Evolutionary conservation across 2,888 invertebrate genomes (phyloP).

Genomic region (Eledona agricola): DNA sequence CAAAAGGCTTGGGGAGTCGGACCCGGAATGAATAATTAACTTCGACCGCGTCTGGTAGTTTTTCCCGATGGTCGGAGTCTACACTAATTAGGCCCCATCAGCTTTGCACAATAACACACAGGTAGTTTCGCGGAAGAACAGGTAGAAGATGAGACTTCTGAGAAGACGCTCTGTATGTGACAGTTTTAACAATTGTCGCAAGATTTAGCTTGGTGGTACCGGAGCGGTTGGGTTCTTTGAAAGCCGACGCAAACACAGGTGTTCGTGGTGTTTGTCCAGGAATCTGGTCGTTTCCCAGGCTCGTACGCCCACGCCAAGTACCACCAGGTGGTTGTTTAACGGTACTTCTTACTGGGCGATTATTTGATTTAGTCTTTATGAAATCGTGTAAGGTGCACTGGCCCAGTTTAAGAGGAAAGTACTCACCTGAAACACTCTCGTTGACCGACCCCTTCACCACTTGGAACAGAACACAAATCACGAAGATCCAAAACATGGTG

Average conservation of each 20-base stretch:
- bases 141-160: slow-evolving; percentile 12
- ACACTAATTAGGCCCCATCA: slow-evolving; percentile 17
- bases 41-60: too few species aligned
- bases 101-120: slow-evolving; percentile 12
- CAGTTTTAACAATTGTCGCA: slow-evolving; percentile 7
- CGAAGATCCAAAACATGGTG: slow-evolving; percentile 15
- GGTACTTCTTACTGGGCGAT: too few species aligned
- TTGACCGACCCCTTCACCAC: slow-evolving; percentile 6
- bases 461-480: slow-evolving; percentile 14
- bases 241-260: slow-evolving; percentile 20
- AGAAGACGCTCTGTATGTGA: slow-evolving; percentile 6
- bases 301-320: slow-evolving; percentile 11
- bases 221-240: background rate
- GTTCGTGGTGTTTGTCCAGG: slow-evolving; percentile 19
- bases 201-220: background rate
- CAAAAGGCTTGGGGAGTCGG: too few species aligned
- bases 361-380: too few species aligned
- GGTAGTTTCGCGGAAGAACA: slow-evolving; percentile 24
- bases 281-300: slow-evolving; percentile 22
- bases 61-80: too few species aligned
- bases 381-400: too few species aligned
- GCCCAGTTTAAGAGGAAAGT: slow-evolving; percentile 3
- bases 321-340: slow-evolving; percentile 28
- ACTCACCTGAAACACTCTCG: slow-evolving; percentile 17
- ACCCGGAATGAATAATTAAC: too few species aligned